phyloP scores from a whole-genome alignment of 1,140 invertebrate species.

The Meloidogyne chitwoodi region DNA sequence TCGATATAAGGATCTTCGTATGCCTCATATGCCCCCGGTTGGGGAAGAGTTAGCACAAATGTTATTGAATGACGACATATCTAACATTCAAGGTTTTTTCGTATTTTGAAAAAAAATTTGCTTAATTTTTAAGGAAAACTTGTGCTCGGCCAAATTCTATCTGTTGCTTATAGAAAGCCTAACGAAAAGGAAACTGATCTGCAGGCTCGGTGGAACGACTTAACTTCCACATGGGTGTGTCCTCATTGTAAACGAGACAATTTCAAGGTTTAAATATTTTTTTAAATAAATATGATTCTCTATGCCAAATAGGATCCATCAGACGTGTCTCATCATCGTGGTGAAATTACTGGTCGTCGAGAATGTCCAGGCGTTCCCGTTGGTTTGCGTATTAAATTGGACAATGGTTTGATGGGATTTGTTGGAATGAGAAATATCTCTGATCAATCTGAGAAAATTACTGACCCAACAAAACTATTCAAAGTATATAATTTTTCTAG shows the following conservation, averaged over 20 bases:
- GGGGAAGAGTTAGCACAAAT: slow-evolving; percentile 86
- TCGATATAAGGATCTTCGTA: slow-evolving; percentile 87
- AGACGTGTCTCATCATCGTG: not conserved
- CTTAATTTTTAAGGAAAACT: slow-evolving; percentile 61
- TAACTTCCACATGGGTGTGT: slow-evolving; percentile 67
- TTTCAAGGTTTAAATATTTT: slow-evolving; percentile 76
- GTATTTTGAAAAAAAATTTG: not conserved
- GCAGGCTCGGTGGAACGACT: slow-evolving; percentile 83
- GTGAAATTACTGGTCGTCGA: slow-evolving; percentile 81
- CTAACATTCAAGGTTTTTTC: slow-evolving; percentile 14
- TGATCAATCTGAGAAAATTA: slow-evolving; percentile 64
- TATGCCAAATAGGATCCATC: slow-evolving; percentile 71
- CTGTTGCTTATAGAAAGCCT: slow-evolving; percentile 24
- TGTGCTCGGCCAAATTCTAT: slow-evolving; percentile 61
- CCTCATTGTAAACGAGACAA: slow-evolving; percentile 72
- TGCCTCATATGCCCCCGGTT: slow-evolving; percentile 73
- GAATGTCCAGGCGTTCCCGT: slow-evolving; percentile 89
- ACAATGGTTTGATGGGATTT: slow-evolving; percentile 89
- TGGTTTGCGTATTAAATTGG: slow-evolving; percentile 80
- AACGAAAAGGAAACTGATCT: slow-evolving; percentile 61
- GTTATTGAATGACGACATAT: slow-evolving; percentile 67
- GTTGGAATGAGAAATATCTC: slow-evolving; percentile 84
- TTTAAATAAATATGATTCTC: slow-evolving; percentile 63
- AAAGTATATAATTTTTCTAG: slow-evolving; percentile 63
- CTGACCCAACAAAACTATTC: slow-evolving; percentile 86